Percentiles rank a stretch among this genome's conserved stretches.
phyloP scores from a whole-genome alignment of 2,113 vertebrate species.

The Nematolebias whitei region DNA sequence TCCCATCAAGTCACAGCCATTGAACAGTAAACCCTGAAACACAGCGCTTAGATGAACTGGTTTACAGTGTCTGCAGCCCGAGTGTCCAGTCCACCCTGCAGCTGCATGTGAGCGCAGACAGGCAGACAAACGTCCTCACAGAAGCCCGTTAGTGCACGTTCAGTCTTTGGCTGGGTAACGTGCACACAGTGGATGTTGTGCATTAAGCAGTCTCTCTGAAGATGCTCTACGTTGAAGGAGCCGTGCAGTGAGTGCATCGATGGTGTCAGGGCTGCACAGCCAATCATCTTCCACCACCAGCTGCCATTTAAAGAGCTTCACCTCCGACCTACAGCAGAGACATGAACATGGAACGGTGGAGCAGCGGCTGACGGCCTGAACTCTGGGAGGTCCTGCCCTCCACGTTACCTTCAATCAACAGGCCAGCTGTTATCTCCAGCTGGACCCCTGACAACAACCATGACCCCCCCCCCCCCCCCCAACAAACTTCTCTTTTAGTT shows the following conservation, averaged over 20 bases:
- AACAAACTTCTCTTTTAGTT: slow-evolving; percentile 4
- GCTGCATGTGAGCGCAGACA: slow-evolving; percentile 18
- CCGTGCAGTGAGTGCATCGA: background rate
- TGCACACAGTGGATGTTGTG: background rate
- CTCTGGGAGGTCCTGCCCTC: slow-evolving; percentile 36
- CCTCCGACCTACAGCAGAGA: background rate
- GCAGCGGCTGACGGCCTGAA: slow-evolving; percentile 31
- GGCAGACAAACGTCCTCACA: slow-evolving; percentile 48
- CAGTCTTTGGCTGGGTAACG: slow-evolving; percentile 1
- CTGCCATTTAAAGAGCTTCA: slow-evolving; percentile 41
- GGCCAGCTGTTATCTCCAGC: slow-evolving; percentile 30
- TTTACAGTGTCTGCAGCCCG: background rate
- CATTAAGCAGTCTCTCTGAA: background rate
- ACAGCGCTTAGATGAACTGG: too few relatives aligned
- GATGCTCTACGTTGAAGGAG: background rate
- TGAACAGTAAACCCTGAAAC: too few relatives aligned
- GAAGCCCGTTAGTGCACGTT: background rate
- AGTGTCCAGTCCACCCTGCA: slow-evolving; percentile 34
- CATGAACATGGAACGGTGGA: background rate
- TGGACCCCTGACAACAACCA: slow-evolving; percentile 11
- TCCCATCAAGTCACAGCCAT: background rate
- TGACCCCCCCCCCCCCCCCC: too few relatives aligned
- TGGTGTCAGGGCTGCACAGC: background rate
- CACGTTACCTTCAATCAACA: slow-evolving; percentile 46
- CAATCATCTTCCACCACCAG: slow-evolving; percentile 12